Evolutionary conservation across 2,797 vertebrate genomes (phyloP), one percentile per base, ranked within the genome.

Genomic region (Myotis vivesi): DNA sequence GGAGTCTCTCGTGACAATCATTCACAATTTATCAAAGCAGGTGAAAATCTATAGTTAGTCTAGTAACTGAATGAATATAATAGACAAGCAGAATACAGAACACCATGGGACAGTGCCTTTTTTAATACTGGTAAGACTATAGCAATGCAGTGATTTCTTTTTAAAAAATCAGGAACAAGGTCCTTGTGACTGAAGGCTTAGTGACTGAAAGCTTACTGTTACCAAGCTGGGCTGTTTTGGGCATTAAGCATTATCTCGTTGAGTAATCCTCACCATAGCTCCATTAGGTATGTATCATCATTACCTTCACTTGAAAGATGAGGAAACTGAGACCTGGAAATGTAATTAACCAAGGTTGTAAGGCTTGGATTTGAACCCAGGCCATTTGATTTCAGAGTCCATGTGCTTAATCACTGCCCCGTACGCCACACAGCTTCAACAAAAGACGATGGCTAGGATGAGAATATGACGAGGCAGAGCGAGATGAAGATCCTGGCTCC

Each of bases 391-490:
- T 20, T n/a, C 49, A 44, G 16, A 57, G 71, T 55, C n/a, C 84
- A 36, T 46, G 13, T 36, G 22, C 30, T 25, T 76, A 22, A 15
- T 12, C 46, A 44, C 12, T 15, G 28, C 17, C 6, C 44, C 17
- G 4, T 5, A 20, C 0, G 41, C 17, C 44, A 25, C 1, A 38
- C 1, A 0, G n/a, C 17, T 4, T 44, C n/a, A 30, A 22, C 7
- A 59, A 22, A 36, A 55, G 46, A 53, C 41, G 23, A 7, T 0
- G 5, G 33, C 22, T 8, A 15, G 41, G 17, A 55, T 30, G 46
- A 69, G 38, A 38, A 92, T 16, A 25, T 0, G 0, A 0, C 4
- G 2, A 84, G 25, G 49, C 22, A 25, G 22, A 5, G 1, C 0
- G 12, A 72, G 38, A n/a, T 12, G 19, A 38, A 73, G 79, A 71